These are phyloP conservation scores for Tachina fera DNA, from an alignment of 2,888 invertebrate genomes.

Conservation along the genomic window DNA sequence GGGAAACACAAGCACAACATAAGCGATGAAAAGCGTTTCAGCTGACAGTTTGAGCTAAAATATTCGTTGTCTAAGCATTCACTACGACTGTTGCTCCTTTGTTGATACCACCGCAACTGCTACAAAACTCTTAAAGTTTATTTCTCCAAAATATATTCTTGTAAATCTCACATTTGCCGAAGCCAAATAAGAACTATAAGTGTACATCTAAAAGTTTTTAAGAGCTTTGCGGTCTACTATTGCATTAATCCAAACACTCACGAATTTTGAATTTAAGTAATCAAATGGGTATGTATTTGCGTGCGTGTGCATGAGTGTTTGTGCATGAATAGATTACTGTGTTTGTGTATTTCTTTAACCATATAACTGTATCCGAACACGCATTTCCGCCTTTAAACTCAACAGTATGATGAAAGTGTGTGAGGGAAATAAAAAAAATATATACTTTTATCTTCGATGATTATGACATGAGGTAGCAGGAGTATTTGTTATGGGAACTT, in stretches of 20 bases:
- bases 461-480: conserved; percentile 7
- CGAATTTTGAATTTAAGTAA: background rate
- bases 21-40: too few species aligned
- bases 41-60: too few species aligned
- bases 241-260: background rate
- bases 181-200: too few species aligned
- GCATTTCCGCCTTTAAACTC: conserved; percentile 14
- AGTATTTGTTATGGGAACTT: conserved; percentile 2
- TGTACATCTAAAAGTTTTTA: background rate
- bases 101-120: too few species aligned
- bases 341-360: background rate
- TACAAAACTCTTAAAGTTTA: too few species aligned
- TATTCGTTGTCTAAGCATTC: too few species aligned
- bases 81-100: too few species aligned
- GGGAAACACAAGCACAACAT: too few species aligned
- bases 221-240: background rate
- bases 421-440: background rate
- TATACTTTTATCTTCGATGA: background rate
- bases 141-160: too few species aligned
- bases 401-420: background rate
- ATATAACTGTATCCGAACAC: conserved; percentile 16
- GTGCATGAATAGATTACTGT: too few species aligned
- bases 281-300: background rate
- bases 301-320: background rate
- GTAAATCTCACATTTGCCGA: too few species aligned